Conservation (phyloP, 2,888 invertebrate genomes). For the Tubulanus polymorphus region DNA sequence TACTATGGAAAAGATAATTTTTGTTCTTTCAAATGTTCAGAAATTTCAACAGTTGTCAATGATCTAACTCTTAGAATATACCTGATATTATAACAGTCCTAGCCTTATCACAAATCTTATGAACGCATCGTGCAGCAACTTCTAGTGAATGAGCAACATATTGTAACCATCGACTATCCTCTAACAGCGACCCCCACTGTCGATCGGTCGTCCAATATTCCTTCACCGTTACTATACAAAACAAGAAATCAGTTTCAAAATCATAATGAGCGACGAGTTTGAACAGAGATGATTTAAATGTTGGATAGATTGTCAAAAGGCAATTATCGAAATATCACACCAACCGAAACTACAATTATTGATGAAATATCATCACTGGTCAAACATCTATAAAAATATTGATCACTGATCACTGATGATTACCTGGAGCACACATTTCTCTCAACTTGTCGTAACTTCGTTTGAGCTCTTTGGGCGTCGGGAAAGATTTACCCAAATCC, state of each 20-base stretch:
- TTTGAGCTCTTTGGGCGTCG: conserved; percentile 63
- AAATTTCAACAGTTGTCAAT: conserved; percentile 5
- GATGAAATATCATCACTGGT: no score
- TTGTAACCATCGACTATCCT: conserved; percentile 74
- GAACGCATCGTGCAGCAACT: conserved; percentile 70
- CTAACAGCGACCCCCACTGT: conserved; percentile 57
- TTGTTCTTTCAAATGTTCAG: background rate
- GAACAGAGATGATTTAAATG: no score
- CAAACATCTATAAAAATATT: no score
- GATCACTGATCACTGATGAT: no score
- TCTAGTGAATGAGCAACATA: conserved; percentile 74
- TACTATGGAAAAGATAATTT: no score
- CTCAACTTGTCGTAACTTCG: conserved; percentile 67
- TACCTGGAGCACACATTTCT: conserved; percentile 75
- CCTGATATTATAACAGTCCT: conserved; percentile 84
- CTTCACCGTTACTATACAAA: conserved; percentile 34
- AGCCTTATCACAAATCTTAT: conserved; percentile 56
- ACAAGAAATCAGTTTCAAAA: background rate
- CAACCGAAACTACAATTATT: no score
- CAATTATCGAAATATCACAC: no score
- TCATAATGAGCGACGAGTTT: background rate
- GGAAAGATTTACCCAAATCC: conserved; percentile 65
- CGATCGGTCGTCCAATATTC: conserved; percentile 44
- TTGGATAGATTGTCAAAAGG: no score
- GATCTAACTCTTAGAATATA: conserved; percentile 29